phyloP scores from a whole-genome alignment of 1,140 invertebrate genomes.

The Tetramorium parvispinum region DNA sequence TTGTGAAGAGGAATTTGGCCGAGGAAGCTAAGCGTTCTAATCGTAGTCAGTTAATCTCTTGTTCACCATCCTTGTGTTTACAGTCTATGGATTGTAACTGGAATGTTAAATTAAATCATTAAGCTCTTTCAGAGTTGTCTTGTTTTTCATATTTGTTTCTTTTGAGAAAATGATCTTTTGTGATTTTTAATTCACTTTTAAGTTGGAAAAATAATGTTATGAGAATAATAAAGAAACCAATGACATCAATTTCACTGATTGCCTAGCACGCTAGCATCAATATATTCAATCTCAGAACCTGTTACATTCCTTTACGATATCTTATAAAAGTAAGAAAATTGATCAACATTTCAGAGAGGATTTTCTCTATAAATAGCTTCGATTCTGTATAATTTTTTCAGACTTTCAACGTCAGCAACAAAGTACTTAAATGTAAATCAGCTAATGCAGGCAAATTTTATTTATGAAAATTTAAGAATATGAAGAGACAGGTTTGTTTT shows the following conservation, averaged over 20 bases:
- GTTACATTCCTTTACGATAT: conserved; percentile 23
- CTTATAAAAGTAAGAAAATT: conserved; percentile 14
- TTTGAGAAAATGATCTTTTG: background rate
- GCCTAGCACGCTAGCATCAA: background rate
- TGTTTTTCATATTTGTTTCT: background rate
- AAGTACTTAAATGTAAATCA: background rate
- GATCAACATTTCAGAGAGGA: conserved; percentile 18
- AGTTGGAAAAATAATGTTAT: background rate
- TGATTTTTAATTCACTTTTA: background rate
- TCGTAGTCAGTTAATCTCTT: background rate
- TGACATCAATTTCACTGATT: conserved; percentile 1
- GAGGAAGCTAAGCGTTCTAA: background rate
- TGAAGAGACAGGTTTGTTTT: background rate
- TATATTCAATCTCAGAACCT: conserved; percentile 1
- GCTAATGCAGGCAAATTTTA: background rate
- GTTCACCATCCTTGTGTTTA: background rate
- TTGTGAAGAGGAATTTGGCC: conserved; percentile 17
- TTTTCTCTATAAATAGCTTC: conserved; percentile 8
- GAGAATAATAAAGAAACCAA: background rate
- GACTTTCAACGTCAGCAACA: background rate
- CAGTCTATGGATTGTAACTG: background rate
- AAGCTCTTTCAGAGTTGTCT: background rate
- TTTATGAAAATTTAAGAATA: background rate
- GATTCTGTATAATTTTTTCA: background rate
- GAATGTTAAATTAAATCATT: background rate